Base-by-base conservation (phyloP, 2,113 vertebrate species). In the Melanerpes formicivorus region DNA sequence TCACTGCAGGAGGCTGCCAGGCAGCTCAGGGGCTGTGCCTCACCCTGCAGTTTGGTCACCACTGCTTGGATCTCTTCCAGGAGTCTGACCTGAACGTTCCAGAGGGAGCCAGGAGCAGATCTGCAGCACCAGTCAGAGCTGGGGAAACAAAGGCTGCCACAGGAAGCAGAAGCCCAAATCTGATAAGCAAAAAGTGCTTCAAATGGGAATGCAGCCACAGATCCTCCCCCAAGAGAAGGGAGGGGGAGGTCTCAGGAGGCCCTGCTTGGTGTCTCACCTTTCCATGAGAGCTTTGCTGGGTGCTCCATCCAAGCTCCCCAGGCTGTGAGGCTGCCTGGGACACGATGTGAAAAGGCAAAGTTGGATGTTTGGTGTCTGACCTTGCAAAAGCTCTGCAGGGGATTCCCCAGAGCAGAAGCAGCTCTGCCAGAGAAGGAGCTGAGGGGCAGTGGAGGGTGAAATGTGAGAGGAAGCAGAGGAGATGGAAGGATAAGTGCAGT, bases 401-500 rank as follows among this genome's bases (percentile, higher is more conserved):
- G 25, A 71, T 58, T 85, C 92, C 66, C 81, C 71, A 72, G 91
- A 93, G 92, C 69, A 92, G 89, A 96, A 93, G 82, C 58, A 76
- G 77, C 90, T 80, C 93, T 93, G 93, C 96, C 94, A 84, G 92
- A 80, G 76, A 93, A 88, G 69, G 80, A 96, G 67, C 79, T 83
- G 64, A 84, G 85, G 80, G 96, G 95, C 96, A 96, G 48, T 50
- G 93, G 80, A 94, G 95, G 93, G 96, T 96, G 96, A 96, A 96
- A 96, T 94, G 94, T 94, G 95, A 95, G 89, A 93, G 95, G 96
- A 96, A 96, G 95, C 94, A 42, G 82, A 93, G 91, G 91, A 93
- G 94, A 96, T 96, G 96, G 94, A 96, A 94, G 96, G 91, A 93
- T 96, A 96, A 95, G 96, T 91, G 87, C 94, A 94, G 96, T 96